Conservation (phyloP, 2,888 invertebrate species). For the Eumacrocentrus americanus region DNA sequence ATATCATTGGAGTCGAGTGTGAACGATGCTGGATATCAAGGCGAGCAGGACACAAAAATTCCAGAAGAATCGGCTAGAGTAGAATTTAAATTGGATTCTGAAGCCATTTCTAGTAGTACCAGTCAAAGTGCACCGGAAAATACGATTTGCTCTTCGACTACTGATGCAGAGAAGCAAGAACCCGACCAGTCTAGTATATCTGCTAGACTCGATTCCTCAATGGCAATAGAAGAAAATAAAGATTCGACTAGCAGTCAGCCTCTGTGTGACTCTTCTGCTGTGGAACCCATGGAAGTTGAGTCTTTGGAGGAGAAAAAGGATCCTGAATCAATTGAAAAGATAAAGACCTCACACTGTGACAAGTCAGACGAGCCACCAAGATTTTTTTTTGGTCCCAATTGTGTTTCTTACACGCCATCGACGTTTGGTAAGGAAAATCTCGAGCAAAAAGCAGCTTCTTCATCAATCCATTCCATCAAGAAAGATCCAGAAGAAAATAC, state of each 20-base stretch:
- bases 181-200: background rate
- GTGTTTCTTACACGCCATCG: conserved; percentile 51
- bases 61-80: background rate
- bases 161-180: too few species aligned
- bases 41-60: conserved; percentile 5
- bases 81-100: conserved; percentile 30
- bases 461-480: background rate
- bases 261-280: conserved; percentile 45
- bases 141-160: background rate
- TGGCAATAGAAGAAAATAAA: conserved; percentile 9
- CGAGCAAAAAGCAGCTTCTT: background rate
- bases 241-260: conserved; percentile 25
- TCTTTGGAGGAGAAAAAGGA: background rate
- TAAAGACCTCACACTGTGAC: background rate
- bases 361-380: conserved; percentile 46
- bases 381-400: conserved; percentile 60
- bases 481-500: background rate
- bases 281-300: conserved; percentile 23
- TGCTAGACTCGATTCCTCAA: background rate
- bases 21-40: conserved; percentile 29
- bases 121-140: conserved; percentile 28
- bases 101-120: conserved; percentile 37
- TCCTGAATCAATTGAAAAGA: conserved; percentile 12
- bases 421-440: conserved; percentile 8
- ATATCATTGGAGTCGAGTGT: conserved; percentile 45